Evolutionary conservation across 2,113 vertebrate genomes (phyloP), one percentile per base, ranked within the genome.

Genomic region (Triplophysa rosa): DNA sequence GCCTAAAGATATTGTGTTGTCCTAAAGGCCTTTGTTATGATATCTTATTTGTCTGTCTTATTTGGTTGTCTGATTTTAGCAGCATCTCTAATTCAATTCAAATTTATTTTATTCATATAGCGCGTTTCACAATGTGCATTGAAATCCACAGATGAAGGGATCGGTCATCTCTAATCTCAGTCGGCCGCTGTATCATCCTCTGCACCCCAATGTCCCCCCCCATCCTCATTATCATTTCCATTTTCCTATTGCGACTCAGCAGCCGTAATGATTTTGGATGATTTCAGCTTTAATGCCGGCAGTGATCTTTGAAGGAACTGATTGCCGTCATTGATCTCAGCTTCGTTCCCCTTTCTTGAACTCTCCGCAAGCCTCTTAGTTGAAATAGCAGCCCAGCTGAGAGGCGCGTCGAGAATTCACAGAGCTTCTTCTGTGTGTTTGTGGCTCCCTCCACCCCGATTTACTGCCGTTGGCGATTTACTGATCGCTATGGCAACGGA

Each of bases 401-500:
- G 71, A 40, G 62, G 66, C 11, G 1, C 40, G 16, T 47, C 47
- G 33, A 64, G 72, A 62, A 47, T 65, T 1, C 74, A 77, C 62
- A 54, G 42, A 65, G 45, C 74, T 65, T 12, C 26, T 45, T 65
- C 45, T 49, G 74, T 77, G 73, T 77, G 74, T 54, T 52, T 54
- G 61, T 45, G 9, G 62, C 72, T 74, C 40, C 59, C 37, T 5
- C 40, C 5, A 17, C 1, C 29, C n/a, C 23, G 52, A 74, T 74
- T 26, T 62, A 74, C 71, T 45, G 58, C 71, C 71, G 62, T 42
- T 26, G 23, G 71, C 16, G 14, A 19, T 77, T 77, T 65, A 52
- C 59, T 77, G 45, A 77, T 77, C 65, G 62, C 74, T 65, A 65
- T 77, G 74, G 74, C 19, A 77, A 54, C 74, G 54, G 9, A 77